Evolutionary conservation across 2,888 invertebrate species (phyloP).

Genomic region (Coecobrya sp.): DNA sequence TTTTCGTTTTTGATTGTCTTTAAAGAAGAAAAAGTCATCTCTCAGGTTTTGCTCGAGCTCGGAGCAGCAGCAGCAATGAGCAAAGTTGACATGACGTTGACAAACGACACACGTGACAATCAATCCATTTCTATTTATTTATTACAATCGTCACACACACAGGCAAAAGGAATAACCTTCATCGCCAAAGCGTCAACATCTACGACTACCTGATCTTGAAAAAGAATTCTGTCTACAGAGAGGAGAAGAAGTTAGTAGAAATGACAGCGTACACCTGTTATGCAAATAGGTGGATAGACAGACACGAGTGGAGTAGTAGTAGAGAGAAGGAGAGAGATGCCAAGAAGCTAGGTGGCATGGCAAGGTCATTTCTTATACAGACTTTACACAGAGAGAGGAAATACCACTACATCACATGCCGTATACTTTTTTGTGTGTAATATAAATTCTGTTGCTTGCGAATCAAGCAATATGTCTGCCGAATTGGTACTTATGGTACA

Average conservation of each 20-base stretch:
- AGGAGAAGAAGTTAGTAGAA: neutral
- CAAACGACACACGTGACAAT: constrained; percentile 61
- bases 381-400: neutral
- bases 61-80: neutral
- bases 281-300: constrained; percentile 29
- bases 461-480: neutral
- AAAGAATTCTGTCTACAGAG: neutral
- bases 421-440: neutral
- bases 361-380: constrained; percentile 65
- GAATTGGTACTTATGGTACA: neutral
- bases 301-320: neutral
- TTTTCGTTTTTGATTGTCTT: too few relatives aligned
- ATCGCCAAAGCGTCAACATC: neutral
- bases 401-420: constrained; percentile 8
- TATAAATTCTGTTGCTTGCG: neutral
- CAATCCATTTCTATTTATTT: constrained; percentile 46
- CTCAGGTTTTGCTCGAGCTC: too few relatives aligned
- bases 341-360: constrained; percentile 60
- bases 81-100: constrained; percentile 63
- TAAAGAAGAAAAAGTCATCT: too few relatives aligned
- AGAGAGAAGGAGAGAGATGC: constrained; percentile 5
- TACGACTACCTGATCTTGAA: constrained; percentile 12
- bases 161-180: neutral
- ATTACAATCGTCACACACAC: constrained; percentile 6
- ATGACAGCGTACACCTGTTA: constrained; percentile 55